Conservation (phyloP, 2,113 vertebrate species). For the Rhynchomys soricoides region DNA sequence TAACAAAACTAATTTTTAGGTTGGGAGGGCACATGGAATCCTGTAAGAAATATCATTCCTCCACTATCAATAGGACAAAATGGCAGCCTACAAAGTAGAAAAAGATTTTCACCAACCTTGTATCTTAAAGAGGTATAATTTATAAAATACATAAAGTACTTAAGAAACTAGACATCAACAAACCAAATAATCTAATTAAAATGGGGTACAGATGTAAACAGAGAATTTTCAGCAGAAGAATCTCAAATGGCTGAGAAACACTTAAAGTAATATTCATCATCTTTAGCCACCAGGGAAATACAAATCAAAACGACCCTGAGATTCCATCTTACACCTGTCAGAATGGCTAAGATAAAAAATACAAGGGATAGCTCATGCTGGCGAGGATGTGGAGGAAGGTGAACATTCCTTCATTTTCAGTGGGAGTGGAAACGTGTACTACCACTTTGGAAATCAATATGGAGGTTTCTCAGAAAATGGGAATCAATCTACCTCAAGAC, state of each 20-base stretch:
- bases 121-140: not conserved
- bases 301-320: not conserved
- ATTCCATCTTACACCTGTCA: not conserved
- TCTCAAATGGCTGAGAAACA: not conserved
- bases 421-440: not conserved
- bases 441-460: not conserved
- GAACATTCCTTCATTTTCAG: not conserved
- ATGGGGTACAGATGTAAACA: not conserved
- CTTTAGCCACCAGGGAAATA: not conserved
- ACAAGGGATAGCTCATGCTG: not conserved
- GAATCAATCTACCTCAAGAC: not conserved
- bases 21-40: constrained; percentile 88
- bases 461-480: not conserved
- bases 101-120: not conserved
- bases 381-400: not conserved
- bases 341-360: not conserved
- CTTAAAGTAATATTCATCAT: not conserved
- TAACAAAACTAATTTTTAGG: constrained; percentile 92
- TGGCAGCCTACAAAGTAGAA: not conserved
- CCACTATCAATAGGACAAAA: not conserved
- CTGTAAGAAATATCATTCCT: constrained; percentile 82
- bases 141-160: not conserved
- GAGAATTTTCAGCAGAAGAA: not conserved
- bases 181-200: not conserved
- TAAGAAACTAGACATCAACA: not conserved